Conservation (phyloP, 2,888 invertebrate genomes). For the Pyrrhosoma nymphula region DNA sequence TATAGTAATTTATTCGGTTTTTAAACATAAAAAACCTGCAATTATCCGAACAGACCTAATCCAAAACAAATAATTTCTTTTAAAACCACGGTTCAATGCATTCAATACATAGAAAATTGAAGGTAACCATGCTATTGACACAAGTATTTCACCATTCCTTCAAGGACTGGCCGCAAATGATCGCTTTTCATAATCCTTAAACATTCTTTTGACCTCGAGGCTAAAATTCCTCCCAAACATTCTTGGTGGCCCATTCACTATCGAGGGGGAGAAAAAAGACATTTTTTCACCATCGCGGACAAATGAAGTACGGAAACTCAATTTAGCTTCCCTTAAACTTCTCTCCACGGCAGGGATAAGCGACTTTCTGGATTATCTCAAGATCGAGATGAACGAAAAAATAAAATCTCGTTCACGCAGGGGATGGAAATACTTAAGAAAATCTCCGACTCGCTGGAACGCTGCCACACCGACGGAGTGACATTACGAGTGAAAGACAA, state of each 20-base stretch:
- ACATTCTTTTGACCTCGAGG: not conserved
- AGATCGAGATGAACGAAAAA: not conserved
- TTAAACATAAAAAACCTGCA: too few relatives aligned
- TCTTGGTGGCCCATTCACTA: not conserved
- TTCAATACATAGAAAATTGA: too few relatives aligned
- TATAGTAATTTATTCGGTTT: too few relatives aligned
- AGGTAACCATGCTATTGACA: too few relatives aligned
- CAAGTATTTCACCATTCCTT: too few relatives aligned
- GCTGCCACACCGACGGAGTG: not conserved
- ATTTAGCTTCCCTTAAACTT: not conserved
- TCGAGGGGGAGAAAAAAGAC: not conserved
- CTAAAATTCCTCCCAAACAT: not conserved
- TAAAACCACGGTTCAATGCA: too few relatives aligned
- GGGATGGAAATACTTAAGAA: not conserved
- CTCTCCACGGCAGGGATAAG: not conserved
- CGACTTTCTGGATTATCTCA: not conserved
- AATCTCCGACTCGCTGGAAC: not conserved
- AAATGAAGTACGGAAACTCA: not conserved
- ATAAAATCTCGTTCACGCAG: not conserved
- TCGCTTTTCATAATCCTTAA: not conserved
- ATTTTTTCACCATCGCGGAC: not conserved
- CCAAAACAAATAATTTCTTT: too few relatives aligned
- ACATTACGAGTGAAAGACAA: not conserved
- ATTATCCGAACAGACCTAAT: too few relatives aligned
- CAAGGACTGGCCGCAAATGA: not conserved